Evolutionary conservation across 1,140 invertebrate species (phyloP), one percentile per base, ranked within the genome.

Genomic region (Drosophila sp.): DNA sequence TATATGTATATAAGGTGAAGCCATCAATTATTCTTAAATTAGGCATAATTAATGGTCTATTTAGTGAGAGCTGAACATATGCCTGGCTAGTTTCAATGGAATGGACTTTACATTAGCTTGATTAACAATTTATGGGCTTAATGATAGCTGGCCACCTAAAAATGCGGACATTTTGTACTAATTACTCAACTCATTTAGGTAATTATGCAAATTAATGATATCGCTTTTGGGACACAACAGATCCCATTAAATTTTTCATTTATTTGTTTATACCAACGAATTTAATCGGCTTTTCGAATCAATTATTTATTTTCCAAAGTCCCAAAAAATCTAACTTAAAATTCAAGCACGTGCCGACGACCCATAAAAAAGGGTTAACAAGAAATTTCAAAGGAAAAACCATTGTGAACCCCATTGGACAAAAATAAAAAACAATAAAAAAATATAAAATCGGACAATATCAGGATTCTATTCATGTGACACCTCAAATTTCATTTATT

Each of bases 191-290:
- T 54, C 56, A 72, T 72, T 75, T 75, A 27, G 61, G 34, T 65
- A 75, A 75, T 75, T 72, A 72, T 71, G 67, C 59, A 59, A 76
- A 76, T 76, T 65, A 66, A 76, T 65, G 66, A 72, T 59, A 53
- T 18, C 53, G 9, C 13, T 59, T 59, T 48, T 11, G 6, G 25
- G 7, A 11, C 34, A 27, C n/a, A 38, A 9, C n/a, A 29, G 36
- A 25, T 36, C 18, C 43, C 48, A 45, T 56, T 54, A 34, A 18
- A 16, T 59, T 69, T 67, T 16, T 25, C 29, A 50, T 57, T 36
- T 34, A 50, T 48, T 41, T 75, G 51, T 71, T 74, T 64, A 45
- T 51, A 43, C 4, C n/a, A 32, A 43, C n/a, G 43, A 51, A 63
- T 70, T 74, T 70, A 63, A 63, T 63, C 59, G 40, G 59, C 54